Evolutionary conservation across 2,113 vertebrate species (phyloP), one percentile per base, ranked within the genome.

Genomic region (Ammodytes dubius): DNA sequence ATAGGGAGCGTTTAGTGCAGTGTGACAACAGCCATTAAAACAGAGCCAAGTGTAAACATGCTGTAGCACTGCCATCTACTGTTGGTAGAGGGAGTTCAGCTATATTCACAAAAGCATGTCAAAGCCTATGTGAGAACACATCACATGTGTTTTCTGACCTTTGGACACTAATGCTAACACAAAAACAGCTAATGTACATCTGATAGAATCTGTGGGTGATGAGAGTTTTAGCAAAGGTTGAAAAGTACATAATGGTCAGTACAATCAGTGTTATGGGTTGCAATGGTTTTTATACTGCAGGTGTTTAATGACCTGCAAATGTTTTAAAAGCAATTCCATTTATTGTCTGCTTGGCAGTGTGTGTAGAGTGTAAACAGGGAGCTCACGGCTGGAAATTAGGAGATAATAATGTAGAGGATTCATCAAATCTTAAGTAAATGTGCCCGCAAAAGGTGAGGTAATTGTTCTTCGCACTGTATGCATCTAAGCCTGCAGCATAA

Each of bases 1-100:
- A 92, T 90, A 66, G 85, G 80, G 78, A 75, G 74, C 64, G 39
- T 93, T 91, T 89, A 88, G 78, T 71, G 77, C 86, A 42, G 83
- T 76, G 82, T 89, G 89, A 88, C 85, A 65, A 74, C 69, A 76
- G 83, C 64, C 79, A 82, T 84, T 81, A 76, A 79, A 83, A 53
- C 46, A 0, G 54, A 50, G 56, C 45, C 49, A 58, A 15, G 35
- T 72, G 71, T 65, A 82, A 84, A 84, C 56, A 52, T 68, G 84
- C 46, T 45, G 70, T 47, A 68, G 42, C 85, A 86, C 86, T 91
- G 87, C 88, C 93, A 90, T 78, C 92, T 90, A 90, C 69, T 89
- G 91, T 81, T 65, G 70, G 84, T 12, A 45, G 57, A 74, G 71
- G 40, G 13, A 77, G 63, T 49, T 27, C 4, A 9, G 17, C 27